Conservation (phyloP, 2,888 invertebrate genomes). For the Parapristionchus giblindavisi region DNA sequence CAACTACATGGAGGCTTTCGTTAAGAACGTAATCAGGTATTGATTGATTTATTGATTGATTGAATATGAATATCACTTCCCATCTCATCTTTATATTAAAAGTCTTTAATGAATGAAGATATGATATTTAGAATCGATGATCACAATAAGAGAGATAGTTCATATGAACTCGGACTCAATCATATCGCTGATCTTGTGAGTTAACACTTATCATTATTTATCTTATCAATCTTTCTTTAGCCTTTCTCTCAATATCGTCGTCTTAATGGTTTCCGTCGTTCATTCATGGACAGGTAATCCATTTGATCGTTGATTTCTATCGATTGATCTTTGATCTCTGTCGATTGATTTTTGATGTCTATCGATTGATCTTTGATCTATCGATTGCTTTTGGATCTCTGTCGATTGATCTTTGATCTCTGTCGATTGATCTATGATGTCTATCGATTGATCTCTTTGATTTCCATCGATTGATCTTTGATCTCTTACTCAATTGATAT, state of each 20-base stretch:
- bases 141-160: slow-evolving; percentile 61
- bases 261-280: slow-evolving; percentile 63
- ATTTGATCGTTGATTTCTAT: neutral
- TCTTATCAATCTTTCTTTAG: slow-evolving; percentile 41
- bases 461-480: too few relatives aligned
- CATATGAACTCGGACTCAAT: slow-evolving; percentile 65
- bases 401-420: slow-evolving; percentile 62
- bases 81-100: neutral
- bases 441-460: slow-evolving; percentile 35
- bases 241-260: slow-evolving; percentile 65
- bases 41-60: neutral
- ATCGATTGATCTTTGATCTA: neutral
- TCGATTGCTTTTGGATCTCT: neutral
- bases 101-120: too few relatives aligned
- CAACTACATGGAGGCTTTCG: slow-evolving; percentile 65
- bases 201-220: neutral
- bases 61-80: neutral
- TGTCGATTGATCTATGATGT: slow-evolving; percentile 32
- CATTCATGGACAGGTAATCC: slow-evolving; percentile 40
- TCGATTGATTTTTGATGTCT: too few relatives aligned
- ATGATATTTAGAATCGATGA: slow-evolving; percentile 52
- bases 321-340: neutral
- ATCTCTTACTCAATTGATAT: neutral
- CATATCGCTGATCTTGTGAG: slow-evolving; percentile 64
- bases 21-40: slow-evolving; percentile 59